Evolutionary conservation across 2,888 invertebrate species (phyloP), one percentile per base, ranked within the genome.

Genomic region (Amorpha juglandis): DNA sequence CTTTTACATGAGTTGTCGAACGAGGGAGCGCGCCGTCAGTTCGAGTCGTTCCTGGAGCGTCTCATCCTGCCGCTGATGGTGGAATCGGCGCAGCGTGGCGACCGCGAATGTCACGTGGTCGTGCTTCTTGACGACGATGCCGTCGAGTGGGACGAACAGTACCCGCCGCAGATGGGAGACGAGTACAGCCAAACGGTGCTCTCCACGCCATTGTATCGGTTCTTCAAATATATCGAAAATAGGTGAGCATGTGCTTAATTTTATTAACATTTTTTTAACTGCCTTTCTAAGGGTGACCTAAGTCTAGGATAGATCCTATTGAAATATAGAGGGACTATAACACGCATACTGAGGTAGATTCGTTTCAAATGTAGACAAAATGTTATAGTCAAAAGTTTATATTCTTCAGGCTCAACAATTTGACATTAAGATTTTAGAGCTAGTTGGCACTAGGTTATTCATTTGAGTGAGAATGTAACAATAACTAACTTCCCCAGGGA

Each of bases 201-300:
- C 82, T 98, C 98, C 80, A 99, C 99, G 6, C 97, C 98, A 52
- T 96, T 99, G 95, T 98, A 99, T 87, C 95, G 99, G 74, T 99
- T 99, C 94, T 99, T 99, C 94, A 99, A 99, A 87, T 99, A 99
- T 90, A 99, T 99, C 71, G 99, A 99, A 89, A 99, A 99, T 86
- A 86, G 92, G 91, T 89, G 14, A 76, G 84, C 2, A 19, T 12
- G 11, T 6, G 0, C 9, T 9, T 19, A 3, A 51, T 21, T 11
- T 3, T n/a, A n/a, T 35, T n/a, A 1, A 8, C 8, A 1, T n/a
- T 53, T 52, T 27, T 12, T 52, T 33, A 12, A 14, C 27, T 27
- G 27, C 27, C 27, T 27, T 27, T 27, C 27, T 27, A 4, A 27
- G 27, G 27, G 2, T 27, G 27, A 27, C 27, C 1, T 27, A 4